Evolutionary conservation across 2,888 invertebrate genomes (phyloP).

Genomic region (Cerastoderma edule): DNA sequence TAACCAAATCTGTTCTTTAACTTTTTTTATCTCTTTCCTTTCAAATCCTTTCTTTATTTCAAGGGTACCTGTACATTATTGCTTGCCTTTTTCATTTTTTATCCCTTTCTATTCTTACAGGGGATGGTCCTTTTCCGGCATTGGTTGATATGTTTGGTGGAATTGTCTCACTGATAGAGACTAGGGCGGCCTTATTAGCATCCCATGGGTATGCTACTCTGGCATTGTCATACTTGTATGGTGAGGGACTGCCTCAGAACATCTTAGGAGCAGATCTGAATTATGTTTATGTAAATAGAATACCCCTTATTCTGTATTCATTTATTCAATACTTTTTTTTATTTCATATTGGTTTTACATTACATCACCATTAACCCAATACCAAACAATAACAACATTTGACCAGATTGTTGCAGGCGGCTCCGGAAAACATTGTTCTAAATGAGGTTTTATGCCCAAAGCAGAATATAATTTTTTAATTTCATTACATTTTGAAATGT

Average conservation of each 20-base stretch:
- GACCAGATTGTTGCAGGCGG: too few relatives aligned
- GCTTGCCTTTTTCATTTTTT: too few relatives aligned
- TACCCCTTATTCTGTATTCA: too few relatives aligned
- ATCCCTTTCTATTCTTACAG: constrained; percentile 2
- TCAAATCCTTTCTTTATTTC: neutral
- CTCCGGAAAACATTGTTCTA: too few relatives aligned
- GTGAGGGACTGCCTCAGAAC: constrained; percentile 26
- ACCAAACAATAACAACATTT: too few relatives aligned
- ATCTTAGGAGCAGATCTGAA: constrained; percentile 22
- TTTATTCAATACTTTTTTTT: too few relatives aligned
- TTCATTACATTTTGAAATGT: too few relatives aligned
- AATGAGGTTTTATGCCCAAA: too few relatives aligned
- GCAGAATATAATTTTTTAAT: too few relatives aligned
- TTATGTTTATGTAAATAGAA: constrained; percentile 38
- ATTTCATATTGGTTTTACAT: too few relatives aligned
- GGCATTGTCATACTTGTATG: constrained; percentile 41
- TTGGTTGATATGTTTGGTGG: constrained; percentile 54
- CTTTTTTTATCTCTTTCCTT: neutral
- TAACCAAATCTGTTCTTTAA: neutral
- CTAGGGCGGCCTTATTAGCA: constrained; percentile 50
- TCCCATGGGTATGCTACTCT: constrained; percentile 51
- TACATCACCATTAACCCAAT: too few relatives aligned
- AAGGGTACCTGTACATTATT: neutral
- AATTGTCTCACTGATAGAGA: constrained; percentile 46
- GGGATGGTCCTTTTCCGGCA: constrained; percentile 51